phyloP scores from a whole-genome alignment of 2,888 invertebrate genomes.

The Coremacera marginata region DNA sequence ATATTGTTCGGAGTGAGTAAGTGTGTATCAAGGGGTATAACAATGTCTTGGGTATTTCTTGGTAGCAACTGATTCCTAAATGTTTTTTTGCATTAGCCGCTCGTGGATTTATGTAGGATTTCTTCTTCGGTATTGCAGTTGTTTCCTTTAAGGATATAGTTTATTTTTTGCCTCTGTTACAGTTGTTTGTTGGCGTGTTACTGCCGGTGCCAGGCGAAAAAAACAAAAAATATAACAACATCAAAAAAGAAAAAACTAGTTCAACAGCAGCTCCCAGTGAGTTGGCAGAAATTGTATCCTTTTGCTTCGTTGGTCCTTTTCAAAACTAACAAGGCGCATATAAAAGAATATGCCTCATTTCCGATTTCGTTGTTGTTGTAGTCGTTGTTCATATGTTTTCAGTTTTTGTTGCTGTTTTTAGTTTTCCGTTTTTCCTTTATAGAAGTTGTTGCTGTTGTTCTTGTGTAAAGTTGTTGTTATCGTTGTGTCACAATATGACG shows the following conservation, averaged over 20 bases:
- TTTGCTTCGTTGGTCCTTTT: constrained; percentile 18
- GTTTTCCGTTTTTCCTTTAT: not conserved
- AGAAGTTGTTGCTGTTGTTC: not conserved
- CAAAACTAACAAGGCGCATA: constrained; percentile 3
- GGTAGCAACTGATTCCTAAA: not conserved
- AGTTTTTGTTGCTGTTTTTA: constrained; percentile 15
- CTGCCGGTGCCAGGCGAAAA: not conserved
- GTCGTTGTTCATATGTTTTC: not conserved
- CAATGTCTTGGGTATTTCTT: not conserved
- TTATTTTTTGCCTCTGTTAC: not conserved
- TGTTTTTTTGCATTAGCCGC: not conserved
- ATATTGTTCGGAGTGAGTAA: not conserved
- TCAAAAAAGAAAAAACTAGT: not conserved
- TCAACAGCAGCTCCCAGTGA: not conserved
- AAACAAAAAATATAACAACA: constrained; percentile 11
- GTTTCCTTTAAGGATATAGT: not conserved
- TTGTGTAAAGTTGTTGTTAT: not conserved
- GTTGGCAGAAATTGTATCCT: constrained; percentile 26
- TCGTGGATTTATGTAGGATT: not conserved
- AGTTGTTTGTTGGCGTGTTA: not conserved
- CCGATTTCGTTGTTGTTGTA: constrained; percentile 17
- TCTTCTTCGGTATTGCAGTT: not conserved
- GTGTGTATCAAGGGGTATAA: not conserved
- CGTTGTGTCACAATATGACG: not conserved
- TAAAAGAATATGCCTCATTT: constrained; percentile 24